Evolutionary conservation across 2,888 invertebrate genomes (phyloP), one percentile per base, ranked within the genome.

Genomic region (Pyrgus malvae): DNA sequence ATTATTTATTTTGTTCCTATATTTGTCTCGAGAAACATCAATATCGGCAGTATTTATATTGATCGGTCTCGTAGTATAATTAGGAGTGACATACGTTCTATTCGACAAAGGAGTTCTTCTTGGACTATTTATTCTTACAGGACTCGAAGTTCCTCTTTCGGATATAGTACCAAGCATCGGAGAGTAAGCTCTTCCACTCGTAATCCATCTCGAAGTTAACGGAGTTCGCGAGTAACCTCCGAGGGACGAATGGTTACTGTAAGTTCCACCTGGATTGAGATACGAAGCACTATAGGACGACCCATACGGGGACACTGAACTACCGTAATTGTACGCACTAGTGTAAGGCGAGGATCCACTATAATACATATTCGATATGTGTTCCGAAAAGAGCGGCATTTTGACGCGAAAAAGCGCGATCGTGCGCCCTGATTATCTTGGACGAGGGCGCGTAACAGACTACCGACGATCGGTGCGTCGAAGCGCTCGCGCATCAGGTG

Each of bases 21-120:
- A 94, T 66, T 91, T 91, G 59, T 94, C 92, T 59, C 92, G 92
- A 0, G 95, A 95, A 0, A 97, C 96, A 76, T 97, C 96, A 63
- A 97, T 97, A 73, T 96, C 95, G 23, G 95, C 95, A 2, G 96
- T 96, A 76, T 96, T 95, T 60, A 96, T 95, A 63, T 93, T 92
- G 45, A 94, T 93, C 1, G 95, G 95, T 48, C 94, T 92, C 1
- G 93, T 83, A 35, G 80, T 82, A 62, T 87, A 76, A 70, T 76
- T 67, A 64, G 82, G 64, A 77, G 92, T 63, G 68, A 85, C 63
- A 76, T 87, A 74, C 48, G 64, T 74, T 91, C 83, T 78, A 85
- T 92, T 60, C 80, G 93, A 44, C 87, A 92, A 69, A 74, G 92
- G 80, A 49, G 80, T 68, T 61, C 89, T 76, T 60, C 90, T 75